phyloP scores from a whole-genome alignment of 2,888 invertebrate genomes.

The Polydrusus tereticollis region DNA sequence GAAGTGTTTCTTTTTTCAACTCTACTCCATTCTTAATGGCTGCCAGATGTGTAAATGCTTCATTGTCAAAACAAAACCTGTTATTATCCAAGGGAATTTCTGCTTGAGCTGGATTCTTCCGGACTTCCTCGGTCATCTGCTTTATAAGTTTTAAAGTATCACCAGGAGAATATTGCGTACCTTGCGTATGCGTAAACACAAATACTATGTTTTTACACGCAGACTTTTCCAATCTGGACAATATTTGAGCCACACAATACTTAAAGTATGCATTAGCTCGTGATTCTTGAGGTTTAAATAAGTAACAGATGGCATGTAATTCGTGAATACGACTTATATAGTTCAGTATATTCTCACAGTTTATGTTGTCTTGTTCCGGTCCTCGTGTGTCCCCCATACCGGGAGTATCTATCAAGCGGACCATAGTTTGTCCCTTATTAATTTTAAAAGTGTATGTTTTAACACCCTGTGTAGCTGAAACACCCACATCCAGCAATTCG shows the following conservation, averaged over 20 bases:
- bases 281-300: constrained; percentile 59
- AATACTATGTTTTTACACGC: constrained; percentile 62
- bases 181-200: constrained; percentile 61
- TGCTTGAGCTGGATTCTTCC: constrained; percentile 54
- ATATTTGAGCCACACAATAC: constrained; percentile 61
- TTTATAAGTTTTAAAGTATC: constrained; percentile 55
- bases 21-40: constrained; percentile 56
- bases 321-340: constrained; percentile 59
- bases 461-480: constrained; percentile 55
- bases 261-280: constrained; percentile 60
- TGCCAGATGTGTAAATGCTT: constrained; percentile 60
- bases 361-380: constrained; percentile 55
- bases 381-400: constrained; percentile 58
- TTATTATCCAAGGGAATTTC: constrained; percentile 57
- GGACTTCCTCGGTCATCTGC: constrained; percentile 55
- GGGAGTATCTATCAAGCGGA: constrained; percentile 63
- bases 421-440: constrained; percentile 41
- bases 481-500: constrained; percentile 49
- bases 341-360: constrained; percentile 59
- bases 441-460: constrained; percentile 56
- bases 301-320: constrained; percentile 61
- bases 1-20: constrained; percentile 42
- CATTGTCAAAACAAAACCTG: constrained; percentile 63
- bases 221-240: constrained; percentile 61
- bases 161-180: constrained; percentile 23